Base-by-base conservation (phyloP, 2,113 vertebrate species). In the Dasypus novemcinctus region DNA sequence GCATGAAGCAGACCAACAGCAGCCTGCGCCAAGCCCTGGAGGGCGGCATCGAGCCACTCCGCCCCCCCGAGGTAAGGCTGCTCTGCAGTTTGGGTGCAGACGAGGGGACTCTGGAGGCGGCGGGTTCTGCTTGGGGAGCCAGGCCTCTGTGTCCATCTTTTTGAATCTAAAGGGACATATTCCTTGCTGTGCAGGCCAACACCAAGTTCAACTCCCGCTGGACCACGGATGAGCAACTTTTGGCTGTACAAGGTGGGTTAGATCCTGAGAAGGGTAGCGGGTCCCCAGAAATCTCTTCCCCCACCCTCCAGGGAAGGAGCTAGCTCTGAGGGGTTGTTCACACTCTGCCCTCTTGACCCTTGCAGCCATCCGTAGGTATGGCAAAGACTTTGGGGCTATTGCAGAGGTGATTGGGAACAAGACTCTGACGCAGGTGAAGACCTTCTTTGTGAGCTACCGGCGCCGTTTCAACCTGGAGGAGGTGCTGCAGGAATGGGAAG, bases 381-480 rank as follows among this genome's bases (percentile, higher is more conserved):
- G 99, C 29, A 99, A 99, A 97, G 99, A 99, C 97, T 99, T 99
- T 64, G 96, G 98, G 12, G 99, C 99, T 95, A 99, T 99, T 17
- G 99, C 99, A 0, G 99, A 99, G 91, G 99, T 99, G 97, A 99
- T 99, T 8, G 99, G 99, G 66, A 99, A 99, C 96, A 99, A 99
- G 97, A 99, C 99, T 0, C 97, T 98, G 3, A 98, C 99, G 83
- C 99, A 99, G 98, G 99, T 99, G 97, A 99, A 98, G 97, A 99
- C 99, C 1, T 99, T 99, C 98, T 99, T 99, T 23, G 98, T 99
- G 96, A 99, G 99, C 97, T 99, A 99, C 97, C 98, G 99, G 21
- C 99, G 99, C 18, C 98, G 99, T 36, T 99, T 99, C 98, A 99
- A 99, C 94, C 98, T 99, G 95, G 99, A 99, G 89, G 99, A 99